These are phyloP conservation scores for Stomorhina lunata DNA, from an alignment of 2,888 invertebrate species.

Conservation along the genomic window DNA sequence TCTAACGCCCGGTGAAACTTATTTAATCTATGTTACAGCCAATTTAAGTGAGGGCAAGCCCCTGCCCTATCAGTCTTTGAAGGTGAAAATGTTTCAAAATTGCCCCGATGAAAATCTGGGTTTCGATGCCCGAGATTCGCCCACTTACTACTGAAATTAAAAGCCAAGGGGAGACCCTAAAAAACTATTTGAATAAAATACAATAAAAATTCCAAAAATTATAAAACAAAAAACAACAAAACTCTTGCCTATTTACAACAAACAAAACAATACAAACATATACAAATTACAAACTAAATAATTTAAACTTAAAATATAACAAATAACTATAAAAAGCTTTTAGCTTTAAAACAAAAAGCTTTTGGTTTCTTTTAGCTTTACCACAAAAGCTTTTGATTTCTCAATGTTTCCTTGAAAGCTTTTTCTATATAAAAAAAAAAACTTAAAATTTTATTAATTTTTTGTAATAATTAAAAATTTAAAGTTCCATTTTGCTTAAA, in stretches of 20 bases:
- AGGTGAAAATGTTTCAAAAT: constrained; percentile 74
- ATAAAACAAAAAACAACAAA: constrained; percentile 15
- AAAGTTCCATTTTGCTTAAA: constrained; percentile 12
- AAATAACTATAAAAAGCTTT: constrained; percentile 19
- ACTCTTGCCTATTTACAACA: constrained; percentile 41
- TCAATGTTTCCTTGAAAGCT: constrained; percentile 26
- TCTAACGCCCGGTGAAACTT: constrained; percentile 81
- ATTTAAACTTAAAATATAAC: background rate
- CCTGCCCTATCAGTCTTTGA: constrained; percentile 82
- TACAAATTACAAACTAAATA: background rate
- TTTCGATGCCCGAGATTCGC: constrained; percentile 74
- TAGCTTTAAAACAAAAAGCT: constrained; percentile 10
- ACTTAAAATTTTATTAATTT: background rate
- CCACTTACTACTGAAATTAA: constrained; percentile 71
- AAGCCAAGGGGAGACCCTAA: background rate
- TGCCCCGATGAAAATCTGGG: constrained; percentile 71
- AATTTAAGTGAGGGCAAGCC: constrained; percentile 82
- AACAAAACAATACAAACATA: constrained; percentile 12
- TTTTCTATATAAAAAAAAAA: constrained; percentile 23
- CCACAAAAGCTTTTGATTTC: constrained; percentile 24
- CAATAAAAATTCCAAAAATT: constrained; percentile 45
- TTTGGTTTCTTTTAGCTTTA: constrained; percentile 22
- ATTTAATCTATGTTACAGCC: constrained; percentile 83
- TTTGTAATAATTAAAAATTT: background rate
- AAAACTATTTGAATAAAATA: background rate